A percentile compares a stretch with the other conserved stretches of the same genome.
Conservation (phyloP, 1,140 invertebrate species). For the Drosophila tropicalis region DNA sequence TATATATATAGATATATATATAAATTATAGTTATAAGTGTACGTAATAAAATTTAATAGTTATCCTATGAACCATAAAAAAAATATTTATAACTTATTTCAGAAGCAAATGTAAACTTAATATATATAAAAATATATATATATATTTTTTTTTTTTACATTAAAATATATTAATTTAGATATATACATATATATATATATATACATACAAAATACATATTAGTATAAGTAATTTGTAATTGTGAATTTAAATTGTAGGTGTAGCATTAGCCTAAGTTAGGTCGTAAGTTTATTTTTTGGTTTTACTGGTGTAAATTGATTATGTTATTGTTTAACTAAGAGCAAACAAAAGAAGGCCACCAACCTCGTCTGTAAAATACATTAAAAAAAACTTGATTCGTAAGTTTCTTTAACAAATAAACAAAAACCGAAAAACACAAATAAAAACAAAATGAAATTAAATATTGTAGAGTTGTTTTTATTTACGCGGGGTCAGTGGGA, state of each 20-base stretch:
- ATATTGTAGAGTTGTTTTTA: constrained; percentile 19
- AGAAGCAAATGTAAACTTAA: constrained; percentile 40
- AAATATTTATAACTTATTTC: constrained; percentile 74
- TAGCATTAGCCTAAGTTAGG: constrained; percentile 56
- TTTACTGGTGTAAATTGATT: constrained; percentile 78
- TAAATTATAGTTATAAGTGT: constrained; percentile 50
- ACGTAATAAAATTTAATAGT: constrained; percentile 50
- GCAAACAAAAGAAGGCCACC: constrained; percentile 34
- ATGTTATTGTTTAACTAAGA: constrained; percentile 78
- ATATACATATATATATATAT: background rate
- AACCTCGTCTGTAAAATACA: constrained; percentile 74
- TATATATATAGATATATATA: constrained; percentile 23
- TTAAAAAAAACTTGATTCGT: constrained; percentile 63
- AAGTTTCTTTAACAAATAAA: constrained; percentile 76
- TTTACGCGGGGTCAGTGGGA: background rate
- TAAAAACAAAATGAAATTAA: constrained; percentile 66
- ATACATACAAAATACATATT: background rate
- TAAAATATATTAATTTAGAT: background rate
- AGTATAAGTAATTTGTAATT: constrained; percentile 62
- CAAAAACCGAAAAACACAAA: constrained; percentile 63
- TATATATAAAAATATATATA: too few species aligned
- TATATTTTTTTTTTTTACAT: constrained; percentile 50
- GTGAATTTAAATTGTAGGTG: constrained; percentile 69
- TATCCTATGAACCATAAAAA: constrained; percentile 51
- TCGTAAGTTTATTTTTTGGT: constrained; percentile 59